phyloP scores from a whole-genome alignment of 2,797 vertebrate species.

The Chrysocyon brachyurus region DNA sequence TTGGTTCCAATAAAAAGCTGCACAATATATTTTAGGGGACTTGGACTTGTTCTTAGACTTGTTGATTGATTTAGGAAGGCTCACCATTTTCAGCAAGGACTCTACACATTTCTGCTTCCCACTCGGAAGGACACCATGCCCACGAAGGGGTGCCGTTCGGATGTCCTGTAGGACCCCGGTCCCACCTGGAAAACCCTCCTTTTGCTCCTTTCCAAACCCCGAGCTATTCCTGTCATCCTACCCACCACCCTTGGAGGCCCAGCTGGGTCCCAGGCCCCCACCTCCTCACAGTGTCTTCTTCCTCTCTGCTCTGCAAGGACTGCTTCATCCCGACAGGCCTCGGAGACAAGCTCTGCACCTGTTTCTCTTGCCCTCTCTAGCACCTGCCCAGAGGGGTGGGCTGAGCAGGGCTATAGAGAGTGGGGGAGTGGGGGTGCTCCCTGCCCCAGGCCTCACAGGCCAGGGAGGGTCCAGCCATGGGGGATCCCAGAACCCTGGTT shows the following conservation, averaged over 20 bases:
- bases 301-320: not conserved
- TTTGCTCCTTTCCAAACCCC: not conserved
- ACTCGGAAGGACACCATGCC: not conserved
- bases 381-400: not conserved
- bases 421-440: too few species aligned
- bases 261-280: not conserved
- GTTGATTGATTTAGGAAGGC: not conserved
- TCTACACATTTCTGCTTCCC: not conserved
- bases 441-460: not conserved
- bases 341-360: too few species aligned
- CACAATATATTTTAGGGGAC: not conserved
- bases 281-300: not conserved
- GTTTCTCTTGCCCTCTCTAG: not conserved
- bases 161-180: not conserved
- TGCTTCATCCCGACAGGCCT: not conserved
- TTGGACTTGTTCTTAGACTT: too few species aligned
- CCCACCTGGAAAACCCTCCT: not conserved
- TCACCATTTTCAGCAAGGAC: not conserved
- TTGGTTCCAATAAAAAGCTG: not conserved
- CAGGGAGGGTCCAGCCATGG: not conserved
- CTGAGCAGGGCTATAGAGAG: not conserved
- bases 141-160: fast-evolving
- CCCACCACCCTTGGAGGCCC: not conserved
- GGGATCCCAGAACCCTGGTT: not conserved
- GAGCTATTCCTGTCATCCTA: not conserved